These are phyloP conservation scores for Mesocentrotus franciscanus DNA, from an alignment of 53 echinoderm and acorn worm genomes.

Conservation along the genomic window DNA sequence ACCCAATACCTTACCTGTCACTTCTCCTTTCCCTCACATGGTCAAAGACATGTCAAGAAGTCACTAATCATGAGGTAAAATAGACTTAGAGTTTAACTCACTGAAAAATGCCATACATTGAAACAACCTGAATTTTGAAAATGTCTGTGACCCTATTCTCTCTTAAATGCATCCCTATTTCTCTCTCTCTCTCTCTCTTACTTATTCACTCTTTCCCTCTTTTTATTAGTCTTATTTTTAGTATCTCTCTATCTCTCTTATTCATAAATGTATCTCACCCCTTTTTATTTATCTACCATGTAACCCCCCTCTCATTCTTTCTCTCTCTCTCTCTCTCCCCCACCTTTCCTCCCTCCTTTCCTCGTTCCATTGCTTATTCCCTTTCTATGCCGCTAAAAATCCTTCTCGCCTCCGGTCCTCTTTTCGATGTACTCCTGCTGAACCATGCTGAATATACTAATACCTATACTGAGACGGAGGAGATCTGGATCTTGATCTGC, in stretches of 20 bases:
- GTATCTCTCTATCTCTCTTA: not conserved
- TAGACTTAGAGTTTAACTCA: not conserved
- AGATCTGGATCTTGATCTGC: conserved; percentile 20
- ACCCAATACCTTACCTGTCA: not conserved
- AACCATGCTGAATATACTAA: conserved; percentile 23
- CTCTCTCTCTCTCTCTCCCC: not conserved
- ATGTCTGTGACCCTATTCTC: not conserved
- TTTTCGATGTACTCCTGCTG: not conserved
- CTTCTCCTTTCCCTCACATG: not conserved
- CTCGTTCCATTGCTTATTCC: not conserved
- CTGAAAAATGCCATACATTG: not conserved
- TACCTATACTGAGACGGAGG: conserved; percentile 58
- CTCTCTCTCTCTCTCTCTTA: conserved; percentile 13
- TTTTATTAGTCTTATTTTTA: too few relatives aligned
- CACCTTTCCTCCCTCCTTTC: not conserved
- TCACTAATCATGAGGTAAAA: not conserved
- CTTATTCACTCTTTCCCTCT: not conserved
- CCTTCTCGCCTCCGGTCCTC: not conserved
- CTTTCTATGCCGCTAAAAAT: not conserved
- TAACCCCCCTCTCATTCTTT: not conserved
- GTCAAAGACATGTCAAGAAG: not conserved
- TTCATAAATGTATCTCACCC: not conserved
- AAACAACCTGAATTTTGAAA: not conserved
- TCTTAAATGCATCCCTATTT: not conserved
- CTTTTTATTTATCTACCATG: too few relatives aligned